Conservation (phyloP, 2,113 vertebrate species). For the Epinephelus cyanopodus region DNA sequence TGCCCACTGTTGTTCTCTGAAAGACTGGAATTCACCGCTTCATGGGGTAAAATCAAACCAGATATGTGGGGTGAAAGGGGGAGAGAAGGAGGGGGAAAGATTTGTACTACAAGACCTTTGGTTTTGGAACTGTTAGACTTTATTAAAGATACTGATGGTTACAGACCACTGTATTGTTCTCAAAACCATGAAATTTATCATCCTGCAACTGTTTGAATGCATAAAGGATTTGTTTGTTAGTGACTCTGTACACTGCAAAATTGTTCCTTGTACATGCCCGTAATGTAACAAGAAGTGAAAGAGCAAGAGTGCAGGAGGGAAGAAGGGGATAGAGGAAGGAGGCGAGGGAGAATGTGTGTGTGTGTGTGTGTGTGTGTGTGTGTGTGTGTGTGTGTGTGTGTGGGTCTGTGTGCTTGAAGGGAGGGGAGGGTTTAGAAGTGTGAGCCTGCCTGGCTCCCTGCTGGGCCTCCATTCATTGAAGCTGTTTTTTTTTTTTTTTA, state of each 20-base stretch:
- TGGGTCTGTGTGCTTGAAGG: constrained; percentile 41
- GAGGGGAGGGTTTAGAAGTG: constrained; percentile 41
- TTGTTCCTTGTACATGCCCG: constrained; percentile 16
- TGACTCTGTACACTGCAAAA: constrained; percentile 22
- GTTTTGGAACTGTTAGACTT: constrained; percentile 40
- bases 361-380: constrained; percentile 40
- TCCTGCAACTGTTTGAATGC: constrained; percentile 26
- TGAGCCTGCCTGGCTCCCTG: constrained; percentile 68
- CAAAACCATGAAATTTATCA: constrained; percentile 25
- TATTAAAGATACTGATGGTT: constrained; percentile 53
- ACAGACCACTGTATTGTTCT: constrained; percentile 10
- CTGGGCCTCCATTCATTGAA: constrained; percentile 79
- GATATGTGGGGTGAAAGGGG: constrained; percentile 56
- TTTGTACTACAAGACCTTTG: constrained; percentile 26
- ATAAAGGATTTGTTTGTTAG: constrained; percentile 20
- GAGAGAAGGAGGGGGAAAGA: constrained; percentile 26
- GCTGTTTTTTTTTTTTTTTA: constrained; percentile 76
- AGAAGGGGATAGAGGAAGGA: constrained; percentile 28
- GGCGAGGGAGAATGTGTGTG: constrained; percentile 31
- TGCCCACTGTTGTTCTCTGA: constrained; percentile 74
- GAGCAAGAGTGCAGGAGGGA: constrained; percentile 24
- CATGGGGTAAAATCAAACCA: constrained; percentile 79
- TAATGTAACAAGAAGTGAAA: constrained; percentile 33
- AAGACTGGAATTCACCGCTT: constrained; percentile 71
- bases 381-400: constrained; percentile 22